phyloP scores from a whole-genome alignment of 2,113 vertebrate species.

The Atractosteus spatula region DNA sequence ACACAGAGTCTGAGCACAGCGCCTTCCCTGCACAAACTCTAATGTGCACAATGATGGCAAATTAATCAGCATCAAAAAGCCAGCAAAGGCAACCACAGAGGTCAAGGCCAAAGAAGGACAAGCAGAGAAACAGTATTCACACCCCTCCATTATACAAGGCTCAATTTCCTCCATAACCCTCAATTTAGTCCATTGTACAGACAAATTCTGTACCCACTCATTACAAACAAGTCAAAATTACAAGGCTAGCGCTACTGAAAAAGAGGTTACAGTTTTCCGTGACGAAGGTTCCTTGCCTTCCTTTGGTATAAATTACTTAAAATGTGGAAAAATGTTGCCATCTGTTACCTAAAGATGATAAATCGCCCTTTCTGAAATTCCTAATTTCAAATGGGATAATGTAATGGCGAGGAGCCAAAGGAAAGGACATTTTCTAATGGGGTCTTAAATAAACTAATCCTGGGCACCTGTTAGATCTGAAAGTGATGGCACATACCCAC shows the following conservation, averaged over 20 bases:
- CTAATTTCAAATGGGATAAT: background rate
- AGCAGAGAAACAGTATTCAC: background rate
- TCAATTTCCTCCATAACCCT: slow-evolving; percentile 2
- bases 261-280: background rate
- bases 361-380: background rate
- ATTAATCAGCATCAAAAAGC: background rate
- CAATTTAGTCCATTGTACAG: background rate
- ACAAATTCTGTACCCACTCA: background rate
- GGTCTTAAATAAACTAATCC: background rate
- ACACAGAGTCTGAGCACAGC: background rate
- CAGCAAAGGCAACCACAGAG: background rate
- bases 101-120: background rate
- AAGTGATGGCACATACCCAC: too few species aligned
- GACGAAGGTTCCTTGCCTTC: background rate
- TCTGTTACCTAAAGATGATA: slow-evolving; percentile 15
- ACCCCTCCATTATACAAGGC: background rate
- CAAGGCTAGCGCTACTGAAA: background rate
- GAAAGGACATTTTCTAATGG: background rate
- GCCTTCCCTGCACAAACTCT: background rate
- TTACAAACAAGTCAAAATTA: slow-evolving; percentile 3
- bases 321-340: slow-evolving; percentile 14
- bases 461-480: background rate
- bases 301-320: slow-evolving; percentile 5
- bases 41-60: background rate
- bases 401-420: background rate